phyloP scores from a whole-genome alignment of 2,797 vertebrate genomes.

The Gobio occitaniae region DNA sequence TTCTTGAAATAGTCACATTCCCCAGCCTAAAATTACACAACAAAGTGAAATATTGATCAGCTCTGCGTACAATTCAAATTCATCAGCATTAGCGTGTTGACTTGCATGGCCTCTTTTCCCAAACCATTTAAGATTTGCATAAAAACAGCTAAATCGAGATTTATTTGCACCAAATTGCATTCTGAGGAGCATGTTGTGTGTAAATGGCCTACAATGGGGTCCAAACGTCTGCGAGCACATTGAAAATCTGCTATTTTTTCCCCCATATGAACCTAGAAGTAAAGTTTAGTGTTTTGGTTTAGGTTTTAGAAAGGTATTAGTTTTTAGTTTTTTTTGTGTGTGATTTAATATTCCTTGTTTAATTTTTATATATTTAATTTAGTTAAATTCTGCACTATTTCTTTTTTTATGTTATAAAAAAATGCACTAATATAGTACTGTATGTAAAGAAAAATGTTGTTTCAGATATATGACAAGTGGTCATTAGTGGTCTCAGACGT shows the following conservation, averaged over 20 bases:
- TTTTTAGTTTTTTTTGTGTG: not conserved
- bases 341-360: not conserved
- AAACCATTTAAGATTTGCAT: constrained; percentile 39
- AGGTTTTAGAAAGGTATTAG: not conserved
- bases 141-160: constrained; percentile 1
- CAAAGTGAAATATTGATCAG: constrained; percentile 8
- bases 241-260: not conserved
- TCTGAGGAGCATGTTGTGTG: not conserved
- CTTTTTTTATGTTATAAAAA: no score
- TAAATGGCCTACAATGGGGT: constrained; percentile 1
- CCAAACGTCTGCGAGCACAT: not conserved
- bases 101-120: constrained; percentile 22
- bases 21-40: not conserved
- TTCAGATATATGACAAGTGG: not conserved
- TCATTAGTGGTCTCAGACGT: not conserved
- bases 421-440: not conserved
- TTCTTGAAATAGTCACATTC: not conserved
- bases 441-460: not conserved
- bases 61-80: not conserved
- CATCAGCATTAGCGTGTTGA: constrained; percentile 14
- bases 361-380: not conserved
- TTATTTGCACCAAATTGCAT: constrained; percentile 11
- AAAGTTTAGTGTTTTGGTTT: not conserved
- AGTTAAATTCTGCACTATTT: not conserved
- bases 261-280: not conserved